phyloP scores from a whole-genome alignment of 2,888 invertebrate species.

The Diarsia dahlii region DNA sequence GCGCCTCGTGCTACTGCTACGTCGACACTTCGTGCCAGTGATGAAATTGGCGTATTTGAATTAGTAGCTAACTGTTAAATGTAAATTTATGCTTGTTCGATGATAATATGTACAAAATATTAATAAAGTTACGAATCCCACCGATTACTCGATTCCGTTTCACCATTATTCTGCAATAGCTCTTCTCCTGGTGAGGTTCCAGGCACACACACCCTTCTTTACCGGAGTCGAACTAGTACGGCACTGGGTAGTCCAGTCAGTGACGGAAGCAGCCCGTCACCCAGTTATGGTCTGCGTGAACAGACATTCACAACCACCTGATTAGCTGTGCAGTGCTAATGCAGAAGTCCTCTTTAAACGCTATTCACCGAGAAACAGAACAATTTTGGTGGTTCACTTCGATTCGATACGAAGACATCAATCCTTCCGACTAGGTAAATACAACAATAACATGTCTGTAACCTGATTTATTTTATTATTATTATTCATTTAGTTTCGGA shows the following conservation, averaged over 20 bases:
- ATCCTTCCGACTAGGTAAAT: neutral
- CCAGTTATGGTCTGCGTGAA: neutral
- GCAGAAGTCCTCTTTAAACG: neutral
- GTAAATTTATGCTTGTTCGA: conserved; percentile 69
- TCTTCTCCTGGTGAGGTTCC: neutral
- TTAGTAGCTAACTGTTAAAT: conserved; percentile 63
- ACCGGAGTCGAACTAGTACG: neutral
- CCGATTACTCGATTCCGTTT: conserved; percentile 20
- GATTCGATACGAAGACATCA: neutral
- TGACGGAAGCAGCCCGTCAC: neutral
- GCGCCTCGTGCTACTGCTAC: conserved; percentile 26
- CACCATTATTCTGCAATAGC: neutral
- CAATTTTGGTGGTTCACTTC: neutral
- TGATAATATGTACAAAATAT: conserved; percentile 71
- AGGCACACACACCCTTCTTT: too few species aligned
- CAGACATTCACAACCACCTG: neutral
- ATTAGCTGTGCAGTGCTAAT: neutral
- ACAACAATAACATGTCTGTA: neutral
- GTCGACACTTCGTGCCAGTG: conserved; percentile 36
- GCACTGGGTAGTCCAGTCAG: neutral
- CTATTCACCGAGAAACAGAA: neutral
- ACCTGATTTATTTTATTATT: too few species aligned
- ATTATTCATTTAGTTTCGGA: too few species aligned
- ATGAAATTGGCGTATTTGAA: conserved; percentile 34
- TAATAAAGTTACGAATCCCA: conserved; percentile 67